Evolutionary conservation across 2,888 invertebrate species (phyloP).

Genomic region (Zygogramma bicolorata): DNA sequence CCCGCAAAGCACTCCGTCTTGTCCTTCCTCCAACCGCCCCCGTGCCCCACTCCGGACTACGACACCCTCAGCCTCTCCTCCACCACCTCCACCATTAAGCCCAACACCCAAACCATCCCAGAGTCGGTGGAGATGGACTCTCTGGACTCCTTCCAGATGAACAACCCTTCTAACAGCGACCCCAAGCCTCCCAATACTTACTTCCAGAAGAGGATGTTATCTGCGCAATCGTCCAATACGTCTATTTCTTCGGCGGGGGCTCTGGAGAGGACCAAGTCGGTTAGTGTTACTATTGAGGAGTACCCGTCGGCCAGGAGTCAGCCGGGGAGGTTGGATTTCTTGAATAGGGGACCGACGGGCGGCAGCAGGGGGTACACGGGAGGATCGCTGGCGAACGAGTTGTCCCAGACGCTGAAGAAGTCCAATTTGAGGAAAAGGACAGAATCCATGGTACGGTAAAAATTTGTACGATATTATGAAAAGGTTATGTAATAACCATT

Average conservation of each 20-base stretch:
- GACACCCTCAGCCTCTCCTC: slow-evolving; percentile 66
- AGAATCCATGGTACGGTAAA: slow-evolving; percentile 72
- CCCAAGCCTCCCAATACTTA: slow-evolving; percentile 79
- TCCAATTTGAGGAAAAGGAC: slow-evolving; percentile 82
- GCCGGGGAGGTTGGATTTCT: slow-evolving; percentile 80
- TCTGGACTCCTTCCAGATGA: slow-evolving; percentile 80
- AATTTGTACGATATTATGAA: no score
- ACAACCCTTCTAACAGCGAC: slow-evolving; percentile 72
- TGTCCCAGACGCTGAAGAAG: slow-evolving; percentile 80
- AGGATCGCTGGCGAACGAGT: slow-evolving; percentile 76
- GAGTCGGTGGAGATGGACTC: slow-evolving; percentile 82
- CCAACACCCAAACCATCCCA: slow-evolving; percentile 46
- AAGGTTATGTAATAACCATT: no score
- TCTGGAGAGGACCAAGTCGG: slow-evolving; percentile 68
- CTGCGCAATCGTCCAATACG: slow-evolving; percentile 54
- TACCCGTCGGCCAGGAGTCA: slow-evolving; percentile 73
- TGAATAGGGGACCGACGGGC: slow-evolving; percentile 66
- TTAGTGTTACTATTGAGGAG: slow-evolving; percentile 80
- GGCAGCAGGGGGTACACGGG: slow-evolving; percentile 23
- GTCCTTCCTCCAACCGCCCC: slow-evolving; percentile 64
- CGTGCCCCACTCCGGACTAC: slow-evolving; percentile 71
- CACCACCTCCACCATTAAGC: slow-evolving; percentile 49
- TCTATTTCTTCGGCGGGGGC: slow-evolving; percentile 42
- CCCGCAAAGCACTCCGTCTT: slow-evolving; percentile 63
- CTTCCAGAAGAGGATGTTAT: slow-evolving; percentile 67